phyloP scores from a whole-genome alignment of 2,797 vertebrate species.

The Sebastes diaconus region DNA sequence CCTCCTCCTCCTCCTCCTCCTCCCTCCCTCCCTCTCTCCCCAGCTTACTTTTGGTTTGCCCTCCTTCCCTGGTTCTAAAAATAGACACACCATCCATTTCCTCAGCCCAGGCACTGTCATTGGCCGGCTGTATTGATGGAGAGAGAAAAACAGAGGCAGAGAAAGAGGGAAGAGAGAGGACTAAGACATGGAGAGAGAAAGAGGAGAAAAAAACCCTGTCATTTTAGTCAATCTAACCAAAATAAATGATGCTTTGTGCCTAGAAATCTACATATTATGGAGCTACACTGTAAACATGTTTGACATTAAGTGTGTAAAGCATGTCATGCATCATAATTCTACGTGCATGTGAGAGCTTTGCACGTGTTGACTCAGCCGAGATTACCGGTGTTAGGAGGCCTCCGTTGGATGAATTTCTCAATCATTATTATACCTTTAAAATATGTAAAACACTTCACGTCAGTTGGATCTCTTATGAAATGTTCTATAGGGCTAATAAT shows the following conservation, averaged over 20 bases:
- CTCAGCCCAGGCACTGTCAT: slow-evolving; percentile 60
- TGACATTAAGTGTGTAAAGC: slow-evolving; percentile 1
- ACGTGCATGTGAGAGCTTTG: slow-evolving; percentile 23
- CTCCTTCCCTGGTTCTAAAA: slow-evolving; percentile 80
- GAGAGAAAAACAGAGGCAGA: slow-evolving; percentile 50
- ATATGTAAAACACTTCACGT: not conserved
- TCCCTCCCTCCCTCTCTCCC: slow-evolving; percentile 32
- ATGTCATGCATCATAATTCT: not conserved
- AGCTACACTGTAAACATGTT: slow-evolving; percentile 9
- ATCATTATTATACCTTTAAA: not conserved
- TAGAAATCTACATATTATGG: not conserved
- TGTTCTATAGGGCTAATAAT: not conserved
- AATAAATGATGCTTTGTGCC: not conserved
- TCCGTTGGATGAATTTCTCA: not conserved
- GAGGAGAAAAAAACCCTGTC: not conserved
- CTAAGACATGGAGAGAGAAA: not conserved
- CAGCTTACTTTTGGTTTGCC: slow-evolving; percentile 74
- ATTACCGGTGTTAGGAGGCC: not conserved
- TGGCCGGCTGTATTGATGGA: slow-evolving; percentile 71
- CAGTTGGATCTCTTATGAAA: not conserved
- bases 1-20: slow-evolving; percentile 4
- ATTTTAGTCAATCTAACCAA: slow-evolving; percentile 1
- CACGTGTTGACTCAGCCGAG: slow-evolving; percentile 4
- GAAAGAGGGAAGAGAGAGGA: not conserved
- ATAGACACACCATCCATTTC: slow-evolving; percentile 80